A percentile compares a stretch with the other conserved stretches of the same genome.
Evolutionary conservation across 2,113 vertebrate genomes (phyloP).

Genomic region (Urocolius indicus): DNA sequence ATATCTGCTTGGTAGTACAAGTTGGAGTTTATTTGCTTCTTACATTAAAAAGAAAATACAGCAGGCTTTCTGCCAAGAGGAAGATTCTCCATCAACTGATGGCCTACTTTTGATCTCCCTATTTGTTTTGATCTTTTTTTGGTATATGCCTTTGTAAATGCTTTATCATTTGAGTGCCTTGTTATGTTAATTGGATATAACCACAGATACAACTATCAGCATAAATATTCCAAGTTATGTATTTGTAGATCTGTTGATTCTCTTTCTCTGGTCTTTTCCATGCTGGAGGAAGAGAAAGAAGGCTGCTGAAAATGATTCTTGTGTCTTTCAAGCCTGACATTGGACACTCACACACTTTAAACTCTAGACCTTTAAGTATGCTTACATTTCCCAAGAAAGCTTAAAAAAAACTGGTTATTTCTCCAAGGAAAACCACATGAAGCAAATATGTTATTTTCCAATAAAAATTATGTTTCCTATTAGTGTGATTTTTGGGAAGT

Average conservation of each 20-base stretch:
- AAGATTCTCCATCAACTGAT: not conserved
- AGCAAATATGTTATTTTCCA: not conserved
- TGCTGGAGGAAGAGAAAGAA: not conserved
- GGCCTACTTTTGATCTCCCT: not conserved
- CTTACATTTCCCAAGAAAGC: not conserved
- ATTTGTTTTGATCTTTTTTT: not conserved
- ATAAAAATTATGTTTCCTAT: not conserved
- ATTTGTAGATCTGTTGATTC: not conserved
- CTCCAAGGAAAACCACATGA: not conserved
- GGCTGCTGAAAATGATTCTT: not conserved
- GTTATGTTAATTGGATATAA: not conserved
- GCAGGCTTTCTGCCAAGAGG: not conserved
- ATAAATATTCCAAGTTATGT: not conserved
- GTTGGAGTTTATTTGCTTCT: not conserved
- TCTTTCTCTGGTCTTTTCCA: not conserved
- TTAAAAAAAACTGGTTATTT: not conserved
- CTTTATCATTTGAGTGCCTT: not conserved
- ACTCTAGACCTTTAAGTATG: not conserved
- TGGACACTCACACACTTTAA: not conserved
- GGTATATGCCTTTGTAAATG: not conserved
- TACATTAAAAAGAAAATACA: not conserved
- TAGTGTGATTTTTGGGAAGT: not conserved
- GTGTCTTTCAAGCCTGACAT: not conserved
- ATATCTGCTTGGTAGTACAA: not conserved
- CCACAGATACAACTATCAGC: not conserved